Conservation (phyloP, 1,140 invertebrate species). For the Pomacea maculata region DNA sequence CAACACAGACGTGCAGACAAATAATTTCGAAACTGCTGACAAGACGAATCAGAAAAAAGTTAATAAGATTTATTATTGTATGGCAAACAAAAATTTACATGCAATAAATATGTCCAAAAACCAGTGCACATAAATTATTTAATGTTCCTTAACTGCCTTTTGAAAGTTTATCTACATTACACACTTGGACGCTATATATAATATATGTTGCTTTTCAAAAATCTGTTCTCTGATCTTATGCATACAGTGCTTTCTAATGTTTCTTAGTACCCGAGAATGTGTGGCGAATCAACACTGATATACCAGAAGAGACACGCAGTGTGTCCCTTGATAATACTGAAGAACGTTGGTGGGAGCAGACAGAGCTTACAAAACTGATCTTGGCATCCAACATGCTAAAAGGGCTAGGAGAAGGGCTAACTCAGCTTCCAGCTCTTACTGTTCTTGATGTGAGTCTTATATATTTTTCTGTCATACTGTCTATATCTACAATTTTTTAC, state of each 20-base stretch:
- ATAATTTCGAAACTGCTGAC: neutral
- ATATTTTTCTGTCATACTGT: neutral
- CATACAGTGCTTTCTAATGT: conserved; percentile 40
- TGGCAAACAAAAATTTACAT: neutral
- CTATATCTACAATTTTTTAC: neutral
- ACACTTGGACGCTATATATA: neutral
- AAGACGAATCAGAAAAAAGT: neutral
- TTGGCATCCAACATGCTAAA: conserved; percentile 81
- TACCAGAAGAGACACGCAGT: conserved; percentile 71
- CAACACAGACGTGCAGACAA: neutral
- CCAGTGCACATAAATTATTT: neutral
- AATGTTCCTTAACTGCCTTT: neutral
- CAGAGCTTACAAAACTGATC: conserved; percentile 80
- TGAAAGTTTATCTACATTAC: neutral
- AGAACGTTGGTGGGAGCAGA: conserved; percentile 86
- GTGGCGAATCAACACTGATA: conserved; percentile 82
- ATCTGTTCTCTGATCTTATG: neutral
- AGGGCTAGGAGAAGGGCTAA: conserved; percentile 75
- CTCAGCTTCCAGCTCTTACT: conserved; percentile 75
- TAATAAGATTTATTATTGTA: no score
- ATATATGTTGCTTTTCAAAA: neutral
- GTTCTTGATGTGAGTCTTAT: conserved; percentile 74
- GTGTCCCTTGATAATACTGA: conserved; percentile 75
- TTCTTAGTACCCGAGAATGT: conserved; percentile 80
- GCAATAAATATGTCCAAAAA: neutral